Conservation (phyloP, 2,888 invertebrate species). For the Mesorhabditis sp. region DNA sequence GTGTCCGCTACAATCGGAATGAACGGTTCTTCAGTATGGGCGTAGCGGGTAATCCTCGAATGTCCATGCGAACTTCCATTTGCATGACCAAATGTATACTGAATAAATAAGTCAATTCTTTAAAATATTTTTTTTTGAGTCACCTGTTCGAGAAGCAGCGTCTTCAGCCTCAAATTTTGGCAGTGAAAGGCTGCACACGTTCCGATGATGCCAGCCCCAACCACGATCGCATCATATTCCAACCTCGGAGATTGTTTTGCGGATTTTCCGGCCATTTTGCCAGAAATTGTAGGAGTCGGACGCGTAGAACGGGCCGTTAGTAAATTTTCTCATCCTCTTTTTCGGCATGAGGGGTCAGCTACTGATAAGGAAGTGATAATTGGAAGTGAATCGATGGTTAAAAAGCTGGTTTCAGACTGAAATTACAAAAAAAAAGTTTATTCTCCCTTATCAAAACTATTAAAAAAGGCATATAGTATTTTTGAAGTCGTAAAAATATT, state of each 20-base stretch:
- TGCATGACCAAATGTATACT: conserved; percentile 41
- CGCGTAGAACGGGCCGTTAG: too few species aligned
- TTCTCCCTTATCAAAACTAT: too few species aligned
- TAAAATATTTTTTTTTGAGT: background rate
- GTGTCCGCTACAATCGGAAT: conserved; percentile 34
- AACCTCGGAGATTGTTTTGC: background rate
- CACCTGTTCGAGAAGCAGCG: conserved; percentile 52
- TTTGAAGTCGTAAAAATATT: too few species aligned
- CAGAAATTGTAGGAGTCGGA: too few species aligned
- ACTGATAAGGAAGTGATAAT: too few species aligned
- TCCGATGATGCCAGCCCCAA: conserved; percentile 54
- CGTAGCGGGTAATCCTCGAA: conserved; percentile 51
- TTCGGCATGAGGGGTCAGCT: too few species aligned
- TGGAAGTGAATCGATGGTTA: too few species aligned
- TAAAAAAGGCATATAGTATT: too few species aligned
- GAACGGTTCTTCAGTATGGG: conserved; percentile 42
- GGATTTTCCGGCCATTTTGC: too few species aligned
- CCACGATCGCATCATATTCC: conserved; percentile 42
- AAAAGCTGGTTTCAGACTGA: too few species aligned
- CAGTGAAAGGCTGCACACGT: conserved; percentile 48
- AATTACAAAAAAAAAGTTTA: too few species aligned
- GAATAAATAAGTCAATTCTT: conserved; percentile 8
- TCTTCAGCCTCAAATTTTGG: conserved; percentile 45
- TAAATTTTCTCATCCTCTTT: too few species aligned
- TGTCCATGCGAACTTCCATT: conserved; percentile 53